A percentile compares a stretch with the other conserved stretches of the same genome.
These are phyloP conservation scores for Apodemia hepburni DNA, from an alignment of 2,888 invertebrate species.

Conservation along the genomic window DNA sequence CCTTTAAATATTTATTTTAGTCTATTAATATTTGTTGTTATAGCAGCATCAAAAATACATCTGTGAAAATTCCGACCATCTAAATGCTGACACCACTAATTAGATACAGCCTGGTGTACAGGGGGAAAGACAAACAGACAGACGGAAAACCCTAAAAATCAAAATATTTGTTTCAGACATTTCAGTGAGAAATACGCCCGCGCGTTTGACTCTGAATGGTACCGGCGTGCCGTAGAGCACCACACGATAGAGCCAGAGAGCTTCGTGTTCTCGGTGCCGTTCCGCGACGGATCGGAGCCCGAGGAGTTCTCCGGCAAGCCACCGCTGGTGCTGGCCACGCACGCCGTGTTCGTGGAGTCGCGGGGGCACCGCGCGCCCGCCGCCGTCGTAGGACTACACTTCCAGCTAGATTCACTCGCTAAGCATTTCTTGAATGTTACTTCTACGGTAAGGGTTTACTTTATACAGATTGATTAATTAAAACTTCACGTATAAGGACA, in stretches of 20 bases:
- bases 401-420: slow-evolving; percentile 90
- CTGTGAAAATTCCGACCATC: too few relatives aligned
- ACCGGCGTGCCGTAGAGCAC: slow-evolving; percentile 94
- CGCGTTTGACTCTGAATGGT: slow-evolving; percentile 95
- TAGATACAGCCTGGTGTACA: too few relatives aligned
- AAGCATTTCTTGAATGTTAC: slow-evolving; percentile 94
- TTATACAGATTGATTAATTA: neutral
- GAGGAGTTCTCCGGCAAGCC: slow-evolving; percentile 79
- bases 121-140: too few relatives aligned
- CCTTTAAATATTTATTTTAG: too few relatives aligned
- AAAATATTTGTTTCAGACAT: slow-evolving; percentile 76
- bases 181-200: slow-evolving; percentile 90
- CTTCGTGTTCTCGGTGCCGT: slow-evolving; percentile 94
- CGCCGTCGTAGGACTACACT: slow-evolving; percentile 95
- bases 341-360: slow-evolving; percentile 92
- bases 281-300: slow-evolving; percentile 80
- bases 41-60: too few relatives aligned
- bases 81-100: too few relatives aligned
- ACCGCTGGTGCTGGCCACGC: slow-evolving; percentile 92
- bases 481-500: too few relatives aligned
- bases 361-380: slow-evolving; percentile 92
- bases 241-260: slow-evolving; percentile 92
- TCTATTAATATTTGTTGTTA: too few relatives aligned
- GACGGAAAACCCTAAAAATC: too few relatives aligned
- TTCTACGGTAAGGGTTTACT: slow-evolving; percentile 84